Base-by-base conservation (phyloP, 2,888 invertebrate genomes). In the Caenorhabditis virilis region DNA sequence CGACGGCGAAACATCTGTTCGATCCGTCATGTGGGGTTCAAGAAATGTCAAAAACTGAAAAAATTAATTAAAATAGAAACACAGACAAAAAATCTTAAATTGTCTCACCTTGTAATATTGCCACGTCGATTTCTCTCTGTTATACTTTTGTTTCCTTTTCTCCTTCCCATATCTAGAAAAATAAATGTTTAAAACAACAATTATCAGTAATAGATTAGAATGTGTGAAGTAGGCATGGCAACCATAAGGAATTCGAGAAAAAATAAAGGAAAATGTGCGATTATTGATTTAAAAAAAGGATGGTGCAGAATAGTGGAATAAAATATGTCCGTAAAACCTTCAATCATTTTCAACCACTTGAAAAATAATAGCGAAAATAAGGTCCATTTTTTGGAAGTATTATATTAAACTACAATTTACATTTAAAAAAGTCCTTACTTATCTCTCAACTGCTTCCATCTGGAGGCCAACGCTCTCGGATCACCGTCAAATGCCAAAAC, bases 21-120 rank as follows among this genome's bases (percentile, higher is more conserved):
- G 56, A 50, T 80, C 80, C 11, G 72, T 60, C 77, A 80, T 80
- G 50, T 78, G 76, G 1, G 80, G 79, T 53, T 80, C 78, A n/a
- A 80, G 68, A 50, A 80, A 80, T n/a, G 46, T 53, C 7, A 79
- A 63, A 50, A 77, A 73, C 56, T 47, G 30, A n/a, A 47, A 30
- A 30, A 9, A 13, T 25, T 6, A 43, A 43, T 25, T n/a, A 11
- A 43, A 22, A 5, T n/a, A n/a, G n/a, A n/a, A n/a, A n/a, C n/a
- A n/a, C n/a, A n/a, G n/a, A n/a, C n/a, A n/a, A n/a, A n/a, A n/a
- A n/a, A n/a, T n/a, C n/a, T n/a, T n/a, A n/a, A n/a, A n/a, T n/a
- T n/a, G n/a, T n/a, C 6, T 25, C 13, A 43, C 43, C 26, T 79
- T 77, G 51, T 63, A 78, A 45, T 78, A 78, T 39, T 79, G 79